Percentiles rank a stretch among this genome's conserved stretches.
These are phyloP conservation scores for Myopa testacea DNA, from an alignment of 2,888 invertebrate species.

Conservation along the genomic window DNA sequence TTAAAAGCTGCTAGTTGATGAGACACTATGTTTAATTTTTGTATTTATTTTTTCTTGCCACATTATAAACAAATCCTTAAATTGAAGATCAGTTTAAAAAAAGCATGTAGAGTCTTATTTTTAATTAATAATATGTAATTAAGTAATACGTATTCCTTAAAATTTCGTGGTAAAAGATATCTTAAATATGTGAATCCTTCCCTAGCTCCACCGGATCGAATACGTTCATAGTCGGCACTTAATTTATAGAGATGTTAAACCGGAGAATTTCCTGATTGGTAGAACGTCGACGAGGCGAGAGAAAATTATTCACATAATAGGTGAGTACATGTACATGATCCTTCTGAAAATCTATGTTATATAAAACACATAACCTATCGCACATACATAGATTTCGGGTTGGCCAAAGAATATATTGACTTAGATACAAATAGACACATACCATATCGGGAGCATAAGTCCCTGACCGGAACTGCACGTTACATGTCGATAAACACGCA, in stretches of 20 bases:
- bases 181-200: background rate
- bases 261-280: conserved; percentile 99
- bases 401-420: conserved; percentile 99
- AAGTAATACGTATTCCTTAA: too few relatives aligned
- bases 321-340: conserved; percentile 69
- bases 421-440: conserved; percentile 99
- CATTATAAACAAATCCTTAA: background rate
- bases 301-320: conserved; percentile 99
- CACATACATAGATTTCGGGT: conserved; percentile 89
- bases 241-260: conserved; percentile 99
- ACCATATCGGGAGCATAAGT: conserved; percentile 99
- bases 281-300: conserved; percentile 97
- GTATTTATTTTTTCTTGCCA: background rate
- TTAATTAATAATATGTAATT: too few relatives aligned
- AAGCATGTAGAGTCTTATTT: too few relatives aligned
- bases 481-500: conserved; percentile 99
- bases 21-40: conserved; percentile 32
- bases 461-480: conserved; percentile 98
- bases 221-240: conserved; percentile 99
- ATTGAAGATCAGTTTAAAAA: too few relatives aligned
- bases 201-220: conserved; percentile 97
- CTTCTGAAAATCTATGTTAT: conserved; percentile 16
- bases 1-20: conserved; percentile 31
- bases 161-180: too few relatives aligned
- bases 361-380: background rate